A percentile compares a stretch with the other conserved stretches of the same genome.
Conservation (phyloP, 2,888 invertebrate species). For the Schizotus pectinicornis region DNA sequence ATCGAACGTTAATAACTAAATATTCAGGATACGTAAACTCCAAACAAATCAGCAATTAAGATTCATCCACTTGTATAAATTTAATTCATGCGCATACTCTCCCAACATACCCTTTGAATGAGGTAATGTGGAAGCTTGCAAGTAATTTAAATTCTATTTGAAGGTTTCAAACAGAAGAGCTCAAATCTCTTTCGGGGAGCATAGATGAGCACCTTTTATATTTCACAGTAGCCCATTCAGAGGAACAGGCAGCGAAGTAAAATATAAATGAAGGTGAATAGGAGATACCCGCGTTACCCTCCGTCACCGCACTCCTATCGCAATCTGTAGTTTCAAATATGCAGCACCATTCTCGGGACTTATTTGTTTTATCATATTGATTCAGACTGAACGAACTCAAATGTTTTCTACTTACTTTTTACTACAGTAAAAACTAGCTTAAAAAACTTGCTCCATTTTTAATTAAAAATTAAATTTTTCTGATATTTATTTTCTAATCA, state of each 20-base stretch:
- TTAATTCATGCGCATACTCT: background rate
- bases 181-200: conserved; percentile 13
- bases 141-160: conserved; percentile 24
- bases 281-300: conserved; percentile 6
- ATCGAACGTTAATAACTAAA: no score
- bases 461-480: no score
- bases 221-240: conserved; percentile 17
- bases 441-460: no score
- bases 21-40: no score
- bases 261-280: conserved; percentile 23
- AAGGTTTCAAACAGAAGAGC: conserved; percentile 15
- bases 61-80: background rate
- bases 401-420: no score
- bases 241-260: conserved; percentile 7
- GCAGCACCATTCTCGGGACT: conserved; percentile 6
- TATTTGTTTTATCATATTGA: background rate
- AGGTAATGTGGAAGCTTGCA: conserved; percentile 1
- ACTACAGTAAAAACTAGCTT: no score
- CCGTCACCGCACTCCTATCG: conserved; percentile 5
- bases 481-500: no score
- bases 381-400: no score
- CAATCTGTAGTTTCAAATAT: conserved; percentile 17
- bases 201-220: conserved; percentile 19
- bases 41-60: background rate
- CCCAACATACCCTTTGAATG: background rate